Percentiles rank a stretch among this genome's conserved stretches.
These are phyloP conservation scores for Pelvicachromis taeniatus DNA, from an alignment of 2,113 vertebrate species.

Conservation along the genomic window DNA sequence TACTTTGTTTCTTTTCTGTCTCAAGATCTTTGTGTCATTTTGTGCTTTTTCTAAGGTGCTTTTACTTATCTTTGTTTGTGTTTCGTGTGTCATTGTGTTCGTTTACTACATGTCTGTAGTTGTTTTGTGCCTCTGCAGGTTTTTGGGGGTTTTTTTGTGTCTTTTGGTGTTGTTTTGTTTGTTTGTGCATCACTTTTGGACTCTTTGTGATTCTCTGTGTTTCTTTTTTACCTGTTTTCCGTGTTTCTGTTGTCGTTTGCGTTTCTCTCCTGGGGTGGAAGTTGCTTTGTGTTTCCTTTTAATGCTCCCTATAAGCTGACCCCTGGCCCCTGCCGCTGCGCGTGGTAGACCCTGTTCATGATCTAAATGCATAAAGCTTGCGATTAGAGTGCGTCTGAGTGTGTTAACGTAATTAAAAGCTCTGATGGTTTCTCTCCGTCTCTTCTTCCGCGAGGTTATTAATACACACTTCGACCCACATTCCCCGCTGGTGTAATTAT, in stretches of 20 bases:
- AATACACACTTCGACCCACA: neutral
- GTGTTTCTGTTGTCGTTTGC: neutral
- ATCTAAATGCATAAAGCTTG: neutral
- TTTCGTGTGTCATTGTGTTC: neutral
- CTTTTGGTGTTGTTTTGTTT: rapidly evolving
- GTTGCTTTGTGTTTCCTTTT: neutral
- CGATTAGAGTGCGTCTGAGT: neutral
- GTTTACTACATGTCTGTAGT: neutral
- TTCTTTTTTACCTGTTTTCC: neutral
- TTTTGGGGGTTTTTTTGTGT: neutral
- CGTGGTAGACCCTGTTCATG: rapidly evolving
- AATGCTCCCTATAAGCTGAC: neutral
- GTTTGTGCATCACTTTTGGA: rapidly evolving
- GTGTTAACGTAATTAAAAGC: neutral
- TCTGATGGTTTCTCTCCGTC: neutral
- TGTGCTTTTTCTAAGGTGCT: neutral
- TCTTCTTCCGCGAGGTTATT: conserved; percentile 1
- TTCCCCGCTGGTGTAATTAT: conserved; percentile 30
- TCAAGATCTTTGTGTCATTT: neutral
- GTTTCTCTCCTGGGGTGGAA: neutral
- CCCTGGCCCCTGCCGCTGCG: neutral
- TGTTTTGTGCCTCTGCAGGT: neutral
- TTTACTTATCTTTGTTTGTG: neutral
- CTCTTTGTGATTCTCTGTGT: rapidly evolving
- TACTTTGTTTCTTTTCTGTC: neutral